These are phyloP conservation scores for Paralvinella palmiformis DNA, from an alignment of 1,140 invertebrate genomes.

Conservation along the genomic window DNA sequence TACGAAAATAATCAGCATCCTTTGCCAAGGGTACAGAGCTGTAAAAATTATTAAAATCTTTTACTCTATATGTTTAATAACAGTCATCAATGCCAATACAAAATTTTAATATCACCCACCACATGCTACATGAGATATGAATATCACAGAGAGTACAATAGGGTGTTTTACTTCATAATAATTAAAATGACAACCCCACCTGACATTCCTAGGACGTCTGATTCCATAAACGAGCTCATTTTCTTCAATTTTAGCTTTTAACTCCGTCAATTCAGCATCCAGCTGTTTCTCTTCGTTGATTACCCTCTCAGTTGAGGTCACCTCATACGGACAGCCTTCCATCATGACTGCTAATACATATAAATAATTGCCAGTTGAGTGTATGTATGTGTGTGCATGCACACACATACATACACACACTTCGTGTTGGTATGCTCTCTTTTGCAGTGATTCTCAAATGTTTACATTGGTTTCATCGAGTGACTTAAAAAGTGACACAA, in stretches of 20 bases:
- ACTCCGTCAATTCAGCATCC: slow-evolving; percentile 40
- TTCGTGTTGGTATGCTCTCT: too few relatives aligned
- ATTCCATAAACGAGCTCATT: slow-evolving; percentile 41
- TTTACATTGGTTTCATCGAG: too few relatives aligned
- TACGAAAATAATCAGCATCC: slow-evolving; percentile 15
- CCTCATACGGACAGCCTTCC: slow-evolving; percentile 13
- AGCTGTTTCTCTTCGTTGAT: slow-evolving; percentile 40
- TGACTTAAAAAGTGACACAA: too few relatives aligned
- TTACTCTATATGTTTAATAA: not conserved
- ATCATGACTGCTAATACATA: too few relatives aligned
- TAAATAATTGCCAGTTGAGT: too few relatives aligned
- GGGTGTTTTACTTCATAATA: not conserved
- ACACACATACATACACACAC: too few relatives aligned
- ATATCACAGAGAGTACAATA: not conserved
- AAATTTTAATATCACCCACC: not conserved
- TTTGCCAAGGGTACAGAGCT: slow-evolving; percentile 16
- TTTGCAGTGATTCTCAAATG: too few relatives aligned
- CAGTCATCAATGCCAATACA: not conserved
- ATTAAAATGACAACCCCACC: not conserved
- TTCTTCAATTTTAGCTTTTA: slow-evolving; percentile 45
- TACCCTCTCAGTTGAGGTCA: slow-evolving; percentile 30
- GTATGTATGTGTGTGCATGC: too few relatives aligned
- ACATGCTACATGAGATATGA: not conserved
- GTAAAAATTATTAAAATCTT: not conserved
- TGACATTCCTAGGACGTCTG: not conserved